Base-by-base conservation (phyloP, 2,113 vertebrate species). In the Platichthys flesus region DNA sequence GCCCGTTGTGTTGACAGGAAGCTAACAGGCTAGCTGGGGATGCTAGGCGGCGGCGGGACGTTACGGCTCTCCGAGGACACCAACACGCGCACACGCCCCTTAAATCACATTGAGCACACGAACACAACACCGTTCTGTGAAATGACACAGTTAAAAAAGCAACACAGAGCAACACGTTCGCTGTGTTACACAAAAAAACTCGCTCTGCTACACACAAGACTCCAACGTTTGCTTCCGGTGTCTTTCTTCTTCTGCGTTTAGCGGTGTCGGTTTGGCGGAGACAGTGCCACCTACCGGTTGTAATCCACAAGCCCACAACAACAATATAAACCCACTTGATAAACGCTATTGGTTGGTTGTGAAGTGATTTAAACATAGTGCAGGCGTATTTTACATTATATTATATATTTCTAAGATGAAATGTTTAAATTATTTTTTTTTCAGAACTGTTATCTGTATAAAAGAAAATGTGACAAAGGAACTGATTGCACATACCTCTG, bases 231-330 rank as follows among this genome's bases (percentile, higher is more conserved):
- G 24, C 54, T 72, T 82, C 75, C 66, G 63, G 52, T 51, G n/a
- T 24, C 15, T 14, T 0, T 8, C 81, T 89, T 82, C 73, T 79
- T 82, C 66, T 24, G 20, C 8, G 4, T 4, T 6, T 6, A 16
- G 0, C 10, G 21, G 1, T 2, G 18, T 21, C 14, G 24, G 56
- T 3, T 21, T 0, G 0, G 16, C 1, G 1, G 23, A 18, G 60
- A 78, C 76, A 82, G 79, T 74, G 77, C 74, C 81, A 0, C 18
- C 79, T 45, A 13, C 24, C 20, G 75, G 70, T 16, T 54, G 4
- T 24, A 31, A 2, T 24, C 10, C n/a, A 45, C 18, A 14, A 10
- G 1, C 5, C 2, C 21, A 57, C 18, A 20, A 51, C 31, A 31
- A 31, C 31, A 31, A 7, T 37, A 37, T 37, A 9, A 37, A 9